These are phyloP conservation scores for Spheniscus mendiculus DNA, from an alignment of 2,113 vertebrate species.

Conservation along the genomic window DNA sequence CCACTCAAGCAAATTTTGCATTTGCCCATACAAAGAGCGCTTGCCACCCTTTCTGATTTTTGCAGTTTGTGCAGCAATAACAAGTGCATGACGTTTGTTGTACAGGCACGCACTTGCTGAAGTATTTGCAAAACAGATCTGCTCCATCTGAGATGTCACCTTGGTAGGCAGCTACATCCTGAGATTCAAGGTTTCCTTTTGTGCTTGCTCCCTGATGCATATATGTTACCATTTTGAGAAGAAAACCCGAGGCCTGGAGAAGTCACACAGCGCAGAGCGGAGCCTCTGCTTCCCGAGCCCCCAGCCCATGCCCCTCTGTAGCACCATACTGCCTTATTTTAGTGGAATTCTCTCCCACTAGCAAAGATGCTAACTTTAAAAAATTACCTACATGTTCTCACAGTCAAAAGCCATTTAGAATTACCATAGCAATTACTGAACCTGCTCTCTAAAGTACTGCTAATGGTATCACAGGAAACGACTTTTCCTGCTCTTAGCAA, in stretches of 20 bases:
- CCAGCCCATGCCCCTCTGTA: neutral
- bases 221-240: neutral
- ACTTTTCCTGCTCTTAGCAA: slow-evolving; percentile 54
- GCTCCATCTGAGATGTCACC: neutral
- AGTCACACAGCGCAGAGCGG: neutral
- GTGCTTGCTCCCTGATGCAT: neutral
- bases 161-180: neutral
- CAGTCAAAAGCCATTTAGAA: slow-evolving; percentile 48
- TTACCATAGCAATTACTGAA: slow-evolving; percentile 56
- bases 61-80: neutral
- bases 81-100: accelerated
- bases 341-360: neutral
- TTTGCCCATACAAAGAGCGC: neutral
- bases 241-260: neutral
- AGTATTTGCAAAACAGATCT: neutral
- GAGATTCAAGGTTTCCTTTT: neutral
- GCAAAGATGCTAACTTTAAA: neutral
- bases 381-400: neutral
- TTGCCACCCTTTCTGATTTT: neutral
- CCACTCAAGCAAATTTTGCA: neutral
- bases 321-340: neutral
- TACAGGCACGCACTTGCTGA: neutral
- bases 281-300: neutral
- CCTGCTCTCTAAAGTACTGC: slow-evolving; percentile 32
- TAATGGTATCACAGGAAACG: slow-evolving; percentile 50